A percentile compares a stretch with the other conserved stretches of the same genome.
Conservation (phyloP, 2,113 vertebrate species). For the Taurulus bubalis region DNA sequence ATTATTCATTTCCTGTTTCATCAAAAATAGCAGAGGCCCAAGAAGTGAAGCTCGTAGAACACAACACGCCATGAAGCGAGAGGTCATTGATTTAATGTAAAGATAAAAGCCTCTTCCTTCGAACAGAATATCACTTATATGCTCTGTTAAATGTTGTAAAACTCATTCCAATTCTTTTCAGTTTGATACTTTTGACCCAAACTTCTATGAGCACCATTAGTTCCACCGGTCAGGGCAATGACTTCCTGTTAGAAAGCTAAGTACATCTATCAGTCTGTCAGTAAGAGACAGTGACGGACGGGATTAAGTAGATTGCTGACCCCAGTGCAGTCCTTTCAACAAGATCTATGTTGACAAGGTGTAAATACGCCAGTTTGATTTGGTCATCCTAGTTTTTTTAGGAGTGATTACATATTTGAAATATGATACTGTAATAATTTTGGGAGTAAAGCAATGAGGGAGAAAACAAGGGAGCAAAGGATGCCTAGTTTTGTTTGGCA, state of each 20-base stretch:
- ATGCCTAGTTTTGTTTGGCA: not conserved
- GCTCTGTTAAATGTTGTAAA: not conserved
- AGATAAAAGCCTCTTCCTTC: not conserved
- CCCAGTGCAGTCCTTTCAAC: constrained; percentile 57
- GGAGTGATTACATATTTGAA: not conserved
- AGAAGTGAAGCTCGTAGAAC: not conserved
- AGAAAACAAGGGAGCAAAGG: not conserved
- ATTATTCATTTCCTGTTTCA: not conserved
- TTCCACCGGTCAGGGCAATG: constrained; percentile 23
- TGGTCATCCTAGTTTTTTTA: constrained; percentile 36
- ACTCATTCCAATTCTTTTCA: not conserved
- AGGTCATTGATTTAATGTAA: accelerated
- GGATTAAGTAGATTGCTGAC: constrained; percentile 71
- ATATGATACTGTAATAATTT: constrained; percentile 16
- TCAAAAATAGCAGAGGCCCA: not conserved
- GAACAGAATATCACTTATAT: no score
- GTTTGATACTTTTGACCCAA: not conserved
- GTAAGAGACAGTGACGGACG: constrained; percentile 54
- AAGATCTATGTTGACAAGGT: constrained; percentile 62
- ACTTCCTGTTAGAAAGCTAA: constrained; percentile 38
- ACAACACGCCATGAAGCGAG: not conserved
- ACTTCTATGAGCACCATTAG: not conserved
- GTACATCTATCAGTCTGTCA: constrained; percentile 61
- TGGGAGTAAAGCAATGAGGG: not conserved
- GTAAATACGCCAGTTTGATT: constrained; percentile 44